Conservation (phyloP, 2,797 vertebrate species). For the Sebastes oblongus region DNA sequence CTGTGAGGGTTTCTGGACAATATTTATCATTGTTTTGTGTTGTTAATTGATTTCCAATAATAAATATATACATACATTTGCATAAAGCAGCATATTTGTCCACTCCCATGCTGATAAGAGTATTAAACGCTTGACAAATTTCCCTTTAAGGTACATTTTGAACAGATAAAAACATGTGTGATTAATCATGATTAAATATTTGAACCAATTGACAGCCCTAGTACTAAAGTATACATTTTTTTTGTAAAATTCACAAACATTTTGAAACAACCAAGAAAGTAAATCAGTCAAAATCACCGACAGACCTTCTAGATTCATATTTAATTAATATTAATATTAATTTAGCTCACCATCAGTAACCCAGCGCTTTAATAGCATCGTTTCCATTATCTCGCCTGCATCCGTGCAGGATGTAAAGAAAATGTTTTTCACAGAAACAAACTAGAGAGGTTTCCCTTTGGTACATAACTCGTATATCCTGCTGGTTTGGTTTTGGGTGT, state of each 20-base stretch:
- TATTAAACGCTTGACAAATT: no score
- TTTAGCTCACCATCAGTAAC: neutral
- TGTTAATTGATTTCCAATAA: rapidly evolving
- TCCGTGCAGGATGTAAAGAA: neutral
- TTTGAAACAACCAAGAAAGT: neutral
- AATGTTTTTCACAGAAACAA: neutral
- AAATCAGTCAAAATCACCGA: neutral
- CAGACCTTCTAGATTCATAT: neutral
- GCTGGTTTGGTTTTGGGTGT: neutral
- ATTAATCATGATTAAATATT: no score
- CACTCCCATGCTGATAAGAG: no score
- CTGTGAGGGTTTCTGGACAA: no score
- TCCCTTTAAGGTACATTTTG: no score
- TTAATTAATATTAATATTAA: no score
- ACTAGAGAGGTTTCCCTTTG: neutral
- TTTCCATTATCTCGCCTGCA: neutral
- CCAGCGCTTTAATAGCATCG: neutral
- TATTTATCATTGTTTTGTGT: no score
- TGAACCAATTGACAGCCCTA: no score
- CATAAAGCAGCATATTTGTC: no score
- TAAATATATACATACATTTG: no score
- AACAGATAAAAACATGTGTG: no score
- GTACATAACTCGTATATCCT: neutral
- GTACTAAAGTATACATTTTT: neutral
- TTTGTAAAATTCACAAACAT: neutral